Evolutionary conservation across 2,888 invertebrate genomes (phyloP).

Genomic region (Pogonocherus hispidulus): DNA sequence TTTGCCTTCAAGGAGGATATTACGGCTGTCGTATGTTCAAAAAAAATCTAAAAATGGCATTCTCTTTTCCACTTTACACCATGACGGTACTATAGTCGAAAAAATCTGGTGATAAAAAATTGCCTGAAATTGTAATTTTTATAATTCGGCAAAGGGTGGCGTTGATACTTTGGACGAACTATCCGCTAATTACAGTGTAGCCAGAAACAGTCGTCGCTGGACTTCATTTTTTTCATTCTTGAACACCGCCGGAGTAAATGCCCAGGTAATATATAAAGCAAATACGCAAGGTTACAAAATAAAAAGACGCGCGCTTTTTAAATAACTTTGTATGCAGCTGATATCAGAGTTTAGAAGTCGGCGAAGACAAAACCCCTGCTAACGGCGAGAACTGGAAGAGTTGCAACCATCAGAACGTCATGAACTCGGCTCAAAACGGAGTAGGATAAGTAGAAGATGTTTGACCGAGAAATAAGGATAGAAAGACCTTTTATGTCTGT

Average conservation of each 20-base stretch:
- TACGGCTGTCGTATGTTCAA: slow-evolving; percentile 39
- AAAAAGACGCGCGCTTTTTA: slow-evolving; percentile 27
- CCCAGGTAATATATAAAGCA: slow-evolving; percentile 37
- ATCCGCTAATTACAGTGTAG: slow-evolving; percentile 27
- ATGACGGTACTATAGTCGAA: slow-evolving; percentile 34
- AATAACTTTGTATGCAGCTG: slow-evolving; percentile 42
- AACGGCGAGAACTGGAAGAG: slow-evolving; percentile 23
- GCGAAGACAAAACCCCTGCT: slow-evolving; percentile 6
- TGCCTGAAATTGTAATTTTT: slow-evolving; percentile 32
- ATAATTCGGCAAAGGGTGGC: slow-evolving; percentile 32
- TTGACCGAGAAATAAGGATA: slow-evolving; percentile 18
- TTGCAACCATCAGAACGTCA: slow-evolving; percentile 21
- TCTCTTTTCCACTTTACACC: slow-evolving; percentile 35
- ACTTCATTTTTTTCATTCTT: slow-evolving; percentile 34
- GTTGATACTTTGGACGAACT: slow-evolving; percentile 34
- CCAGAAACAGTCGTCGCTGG: slow-evolving; percentile 31
- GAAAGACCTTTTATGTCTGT: neutral
- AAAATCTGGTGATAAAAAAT: slow-evolving; percentile 30
- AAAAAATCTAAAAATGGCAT: slow-evolving; percentile 38
- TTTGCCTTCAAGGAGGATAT: slow-evolving; percentile 41
- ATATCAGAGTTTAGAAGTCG: slow-evolving; percentile 28
- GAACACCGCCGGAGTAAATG: slow-evolving; percentile 37
- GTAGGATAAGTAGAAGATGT: slow-evolving; percentile 23
- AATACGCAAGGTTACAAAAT: slow-evolving; percentile 30
- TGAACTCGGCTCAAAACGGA: slow-evolving; percentile 24